Base-by-base conservation (phyloP, 92 coral and sea anemone genomes). In the Palythoa caribaeorum region DNA sequence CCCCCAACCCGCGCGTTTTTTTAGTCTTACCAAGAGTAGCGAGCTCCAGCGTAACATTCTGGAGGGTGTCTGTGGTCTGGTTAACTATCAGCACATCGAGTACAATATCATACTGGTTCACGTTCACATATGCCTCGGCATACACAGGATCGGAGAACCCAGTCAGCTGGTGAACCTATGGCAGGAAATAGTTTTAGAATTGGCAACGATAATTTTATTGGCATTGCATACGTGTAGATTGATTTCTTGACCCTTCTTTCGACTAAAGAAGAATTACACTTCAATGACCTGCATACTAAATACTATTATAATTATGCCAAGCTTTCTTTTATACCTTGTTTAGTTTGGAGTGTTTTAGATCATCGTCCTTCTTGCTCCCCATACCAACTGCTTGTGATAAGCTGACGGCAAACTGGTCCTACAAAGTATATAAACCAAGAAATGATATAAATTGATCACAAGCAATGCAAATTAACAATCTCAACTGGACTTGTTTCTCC, bases 121-220 rank as follows among this genome's bases (percentile, higher is more conserved):
- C 99, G 84, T 97, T 97, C 71, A 97, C 99, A 65, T 97, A 97
- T 1, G 99, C 99, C 91, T 97, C 99, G 17, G 99, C 99, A 63
- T 95, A 97, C 38, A 97, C 99, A 53, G 99, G 99, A 83, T 97
- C 99, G 36, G 99, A 97, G 92, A 97, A 97, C 65, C 99, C 99
- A 2, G 99, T 97, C 88, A 97, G 84, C 88, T 97, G 99, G 78
- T 98, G 92, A 68, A 97, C 99, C 99, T 97, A 88, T 37, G 12
- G 3, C 3, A 92, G 76, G 59, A 9, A 15, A 39, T 12, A 38
- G 78, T 6, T 36, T 70, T 28, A 70, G 44, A 35, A 35, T 12
- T 6, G 2, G n/a, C 63, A 57, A 57, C 16, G 11, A 12, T 57
- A 57, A 16, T 12, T 12, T 57, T 7, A 9, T 57, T 12, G 28